These are phyloP conservation scores for Cottus gobio DNA, from an alignment of 2,113 vertebrate genomes.

Conservation along the genomic window DNA sequence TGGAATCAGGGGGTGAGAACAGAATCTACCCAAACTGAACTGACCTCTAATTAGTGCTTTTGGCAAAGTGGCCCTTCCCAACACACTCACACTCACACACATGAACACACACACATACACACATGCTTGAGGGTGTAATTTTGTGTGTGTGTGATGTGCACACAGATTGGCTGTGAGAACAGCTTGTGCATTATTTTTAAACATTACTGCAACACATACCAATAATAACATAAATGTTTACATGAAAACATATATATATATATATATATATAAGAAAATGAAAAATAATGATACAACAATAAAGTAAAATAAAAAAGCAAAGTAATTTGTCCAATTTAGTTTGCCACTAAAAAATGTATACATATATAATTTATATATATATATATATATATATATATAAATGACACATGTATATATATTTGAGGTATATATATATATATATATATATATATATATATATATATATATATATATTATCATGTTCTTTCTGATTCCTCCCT, in stretches of 20 bases:
- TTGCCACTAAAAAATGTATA: background rate
- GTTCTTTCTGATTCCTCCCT: background rate
- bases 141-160: slow-evolving; percentile 21
- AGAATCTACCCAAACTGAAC: slow-evolving; percentile 75
- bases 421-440: background rate
- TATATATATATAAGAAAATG: background rate
- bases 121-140: slow-evolving; percentile 44
- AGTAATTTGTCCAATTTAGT: background rate
- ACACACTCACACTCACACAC: slow-evolving; percentile 53
- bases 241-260: background rate
- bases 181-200: slow-evolving; percentile 7
- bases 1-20: slow-evolving; percentile 69
- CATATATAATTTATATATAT: background rate
- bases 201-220: background rate
- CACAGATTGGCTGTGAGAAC: slow-evolving; percentile 38
- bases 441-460: background rate
- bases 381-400: background rate
- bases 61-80: slow-evolving; percentile 82
- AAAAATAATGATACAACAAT: background rate
- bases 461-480: background rate
- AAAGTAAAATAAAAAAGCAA: background rate
- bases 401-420: background rate
- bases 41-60: slow-evolving; percentile 86
- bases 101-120: slow-evolving; percentile 36
- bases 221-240: background rate